Base-by-base conservation (phyloP, 2,113 vertebrate species). In the Pelmatolapia mariae region DNA sequence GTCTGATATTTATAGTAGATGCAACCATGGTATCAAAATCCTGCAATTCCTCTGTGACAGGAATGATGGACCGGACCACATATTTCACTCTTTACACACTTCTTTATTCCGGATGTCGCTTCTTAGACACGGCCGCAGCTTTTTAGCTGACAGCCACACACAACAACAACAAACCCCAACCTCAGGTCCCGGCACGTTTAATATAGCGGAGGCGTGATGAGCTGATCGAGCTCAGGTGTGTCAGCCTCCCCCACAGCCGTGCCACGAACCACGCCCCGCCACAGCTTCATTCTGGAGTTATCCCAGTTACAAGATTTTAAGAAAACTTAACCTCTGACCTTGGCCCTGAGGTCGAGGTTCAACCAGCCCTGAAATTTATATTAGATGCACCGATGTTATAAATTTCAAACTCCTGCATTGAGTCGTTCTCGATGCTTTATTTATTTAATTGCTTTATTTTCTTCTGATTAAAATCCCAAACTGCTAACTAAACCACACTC, bases 321-420 rank as follows among this genome's bases (percentile, higher is more conserved):
- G 33, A 38, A 66, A 66, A 66, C 61, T 8, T 66, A 38, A 38
- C 61, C 61, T 66, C 31, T n/a, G 61, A 66, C 61, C 33, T 66
- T 3, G 33, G 10, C 61, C 19, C 33, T 2, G 33, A 66, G 31
- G 61, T 66, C 18, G 10, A 66, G 33, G 6, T 38, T 38, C 7
- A 38, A 66, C 61, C 33, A 38, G 2, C 33, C 61, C 10, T 22
- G 61, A 66, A 38, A 22, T 66, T 13, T 66, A 38, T 38, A 38
- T 66, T 66, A 13, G 33, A 22, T 22, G 61, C 0, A 5, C 33
- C 10, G 2, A 38, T 22, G 33, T 26, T 13, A 56, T 56, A 26
- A 56, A 56, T 56, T 26, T 7, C 22, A 56, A 56, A 56, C 57
- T 10, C 13, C 57, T 59, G 0, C 57, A 59, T 1, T 31, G 26